Evolutionary conservation across 2,888 invertebrate genomes (phyloP).

Genomic region (Quadroppia sp.): DNA sequence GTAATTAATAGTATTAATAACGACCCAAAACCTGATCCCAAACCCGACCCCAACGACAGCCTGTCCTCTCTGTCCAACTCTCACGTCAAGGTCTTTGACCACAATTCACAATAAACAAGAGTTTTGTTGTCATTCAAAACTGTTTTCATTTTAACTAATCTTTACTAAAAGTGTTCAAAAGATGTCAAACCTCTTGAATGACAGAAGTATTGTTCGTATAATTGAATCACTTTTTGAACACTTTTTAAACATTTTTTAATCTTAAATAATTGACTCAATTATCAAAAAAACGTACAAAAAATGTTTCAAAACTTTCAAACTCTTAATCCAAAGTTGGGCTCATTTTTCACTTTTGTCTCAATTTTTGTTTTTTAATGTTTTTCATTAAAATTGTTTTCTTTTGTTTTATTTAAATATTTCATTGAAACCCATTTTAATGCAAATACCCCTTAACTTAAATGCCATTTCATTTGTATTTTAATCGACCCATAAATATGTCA

Average conservation of each 20-base stretch:
- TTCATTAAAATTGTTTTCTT: not conserved
- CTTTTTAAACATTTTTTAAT: not conserved
- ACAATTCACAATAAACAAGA: not conserved
- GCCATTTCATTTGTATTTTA: slow-evolving; percentile 7
- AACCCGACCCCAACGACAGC: not conserved
- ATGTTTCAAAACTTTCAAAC: not conserved
- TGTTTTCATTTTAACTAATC: too few relatives aligned
- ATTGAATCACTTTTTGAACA: not conserved
- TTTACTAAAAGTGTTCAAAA: too few relatives aligned
- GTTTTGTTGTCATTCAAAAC: too few relatives aligned
- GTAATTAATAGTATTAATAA: slow-evolving; percentile 4
- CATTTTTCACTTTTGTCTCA: not conserved
- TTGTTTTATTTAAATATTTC: not conserved
- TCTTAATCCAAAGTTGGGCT: not conserved
- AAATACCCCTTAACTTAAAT: not conserved
- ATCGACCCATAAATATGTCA: not conserved
- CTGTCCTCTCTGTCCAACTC: slow-evolving; percentile 26
- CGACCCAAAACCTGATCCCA: not conserved
- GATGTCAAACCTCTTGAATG: too few relatives aligned
- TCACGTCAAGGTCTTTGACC: slow-evolving; percentile 27
- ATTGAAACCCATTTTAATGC: not conserved
- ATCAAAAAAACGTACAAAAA: not conserved
- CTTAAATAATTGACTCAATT: not conserved
- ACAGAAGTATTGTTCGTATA: not conserved
- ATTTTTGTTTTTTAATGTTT: not conserved